Evolutionary conservation across 2,797 vertebrate species (phyloP).

Genomic region (Nyctalus aviator): DNA sequence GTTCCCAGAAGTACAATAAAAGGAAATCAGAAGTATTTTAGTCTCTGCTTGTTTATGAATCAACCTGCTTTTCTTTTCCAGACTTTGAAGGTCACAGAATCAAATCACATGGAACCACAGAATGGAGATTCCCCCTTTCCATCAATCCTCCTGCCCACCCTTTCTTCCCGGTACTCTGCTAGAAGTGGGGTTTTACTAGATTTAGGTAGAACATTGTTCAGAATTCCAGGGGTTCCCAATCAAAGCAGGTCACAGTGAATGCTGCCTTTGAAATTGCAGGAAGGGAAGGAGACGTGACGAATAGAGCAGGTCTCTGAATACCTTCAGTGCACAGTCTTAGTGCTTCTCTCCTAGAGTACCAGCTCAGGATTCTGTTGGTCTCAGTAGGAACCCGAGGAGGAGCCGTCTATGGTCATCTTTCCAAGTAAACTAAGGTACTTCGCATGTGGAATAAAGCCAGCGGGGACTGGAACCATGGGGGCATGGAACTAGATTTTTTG

Average conservation of each 20-base stretch:
- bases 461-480: not conserved
- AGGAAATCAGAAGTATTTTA: slow-evolving; percentile 74
- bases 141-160: not conserved
- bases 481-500: not conserved
- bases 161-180: not conserved
- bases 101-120: not conserved
- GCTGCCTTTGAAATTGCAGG: not conserved
- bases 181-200: not conserved
- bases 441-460: not conserved
- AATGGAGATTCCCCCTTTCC: not conserved
- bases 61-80: slow-evolving; percentile 57
- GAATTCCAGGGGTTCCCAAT: not conserved
- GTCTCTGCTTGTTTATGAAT: slow-evolving; percentile 71
- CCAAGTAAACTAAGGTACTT: not conserved
- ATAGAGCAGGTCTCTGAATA: not conserved
- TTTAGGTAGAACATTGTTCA: not conserved
- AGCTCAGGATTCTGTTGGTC: not conserved
- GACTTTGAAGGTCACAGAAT: slow-evolving; percentile 68
- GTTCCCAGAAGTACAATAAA: slow-evolving; percentile 76
- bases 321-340: not conserved
- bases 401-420: not conserved
- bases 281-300: not conserved
- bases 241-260: slow-evolving; percentile 20
- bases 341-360: not conserved
- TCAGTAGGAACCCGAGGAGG: not conserved